A percentile compares a stretch with the other conserved stretches of the same genome.
phyloP scores from a whole-genome alignment of 2,888 invertebrate genomes.

The Brenthis hecate region DNA sequence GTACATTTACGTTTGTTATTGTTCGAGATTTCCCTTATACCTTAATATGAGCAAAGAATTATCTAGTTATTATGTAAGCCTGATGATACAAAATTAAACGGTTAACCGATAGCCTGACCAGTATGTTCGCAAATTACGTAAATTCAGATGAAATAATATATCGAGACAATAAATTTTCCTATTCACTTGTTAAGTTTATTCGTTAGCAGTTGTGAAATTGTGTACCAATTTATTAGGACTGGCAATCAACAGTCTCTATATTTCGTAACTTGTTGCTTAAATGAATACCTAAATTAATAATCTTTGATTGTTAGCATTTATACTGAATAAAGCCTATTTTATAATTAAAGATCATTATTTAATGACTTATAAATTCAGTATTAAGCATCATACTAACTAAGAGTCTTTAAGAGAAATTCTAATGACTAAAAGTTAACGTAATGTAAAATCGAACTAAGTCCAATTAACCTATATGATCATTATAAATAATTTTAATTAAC shows the following conservation, averaged over 20 bases:
- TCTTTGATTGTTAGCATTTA: slow-evolving; percentile 13
- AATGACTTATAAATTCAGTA: no score
- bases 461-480: no score
- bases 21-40: no score
- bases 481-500: no score
- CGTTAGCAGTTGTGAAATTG: slow-evolving; percentile 20
- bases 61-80: background rate
- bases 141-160: slow-evolving; percentile 22
- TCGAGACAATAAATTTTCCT: slow-evolving; percentile 30
- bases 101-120: background rate
- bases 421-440: no score
- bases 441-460: no score
- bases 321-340: background rate
- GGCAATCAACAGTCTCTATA: slow-evolving; percentile 18
- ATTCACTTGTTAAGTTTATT: slow-evolving; percentile 25
- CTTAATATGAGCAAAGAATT: no score
- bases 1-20: no score
- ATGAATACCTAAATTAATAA: slow-evolving; percentile 21
- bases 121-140: background rate
- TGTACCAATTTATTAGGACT: slow-evolving; percentile 28
- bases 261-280: slow-evolving; percentile 29
- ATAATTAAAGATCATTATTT: background rate
- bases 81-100: no score
- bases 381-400: no score
- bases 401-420: no score